Conservation (phyloP, 2,888 invertebrate species). For the Macropis europaea region DNA sequence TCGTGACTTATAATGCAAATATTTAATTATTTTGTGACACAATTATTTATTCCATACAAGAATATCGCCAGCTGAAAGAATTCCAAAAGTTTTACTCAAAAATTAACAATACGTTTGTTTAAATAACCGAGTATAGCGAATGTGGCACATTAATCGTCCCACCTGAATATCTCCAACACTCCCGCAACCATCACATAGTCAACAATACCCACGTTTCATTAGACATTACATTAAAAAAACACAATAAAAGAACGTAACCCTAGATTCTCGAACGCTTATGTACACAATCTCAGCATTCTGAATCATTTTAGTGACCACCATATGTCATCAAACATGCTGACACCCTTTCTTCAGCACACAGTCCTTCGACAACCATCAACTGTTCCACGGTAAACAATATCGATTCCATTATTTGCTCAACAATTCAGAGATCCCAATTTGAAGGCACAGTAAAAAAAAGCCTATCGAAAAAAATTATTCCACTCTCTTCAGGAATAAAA, state of each 20-base stretch:
- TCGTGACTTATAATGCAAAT: too few species aligned
- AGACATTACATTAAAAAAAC: background rate
- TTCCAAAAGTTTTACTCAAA: too few species aligned
- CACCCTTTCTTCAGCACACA: background rate
- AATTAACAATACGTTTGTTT: too few species aligned
- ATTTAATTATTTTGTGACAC: too few species aligned
- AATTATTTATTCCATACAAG: too few species aligned
- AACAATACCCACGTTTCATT: too few species aligned
- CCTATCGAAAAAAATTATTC: background rate
- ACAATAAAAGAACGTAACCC: background rate
- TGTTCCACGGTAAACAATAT: constrained; percentile 27
- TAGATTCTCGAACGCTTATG: background rate
- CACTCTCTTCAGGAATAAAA: background rate
- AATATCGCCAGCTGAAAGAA: too few species aligned
- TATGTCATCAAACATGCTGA: background rate
- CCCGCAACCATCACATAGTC: too few species aligned
- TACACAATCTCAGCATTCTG: background rate
- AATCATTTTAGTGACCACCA: background rate
- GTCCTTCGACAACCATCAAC: background rate
- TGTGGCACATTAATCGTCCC: too few species aligned
- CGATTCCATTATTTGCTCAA: constrained; percentile 24
- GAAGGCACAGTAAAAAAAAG: background rate
- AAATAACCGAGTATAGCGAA: too few species aligned
- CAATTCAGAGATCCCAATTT: constrained; percentile 21
- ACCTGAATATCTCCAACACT: too few species aligned